These are phyloP conservation scores for Chydorus sphaericus DNA, from an alignment of 2,888 invertebrate species.

Conservation along the genomic window DNA sequence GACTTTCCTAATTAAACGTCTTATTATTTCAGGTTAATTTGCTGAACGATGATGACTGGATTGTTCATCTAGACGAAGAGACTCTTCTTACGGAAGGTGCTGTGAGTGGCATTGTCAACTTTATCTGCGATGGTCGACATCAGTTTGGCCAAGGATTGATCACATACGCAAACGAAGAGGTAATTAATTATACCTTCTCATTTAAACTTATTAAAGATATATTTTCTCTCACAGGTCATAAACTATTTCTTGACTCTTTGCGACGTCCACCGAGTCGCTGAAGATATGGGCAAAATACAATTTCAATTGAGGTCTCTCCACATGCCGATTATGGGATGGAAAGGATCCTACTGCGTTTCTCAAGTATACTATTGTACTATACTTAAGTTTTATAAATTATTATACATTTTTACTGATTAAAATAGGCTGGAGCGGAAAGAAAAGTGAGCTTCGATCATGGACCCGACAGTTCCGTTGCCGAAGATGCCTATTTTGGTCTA, in stretches of 20 bases:
- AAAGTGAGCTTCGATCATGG: constrained; percentile 92
- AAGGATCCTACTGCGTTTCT: constrained; percentile 93
- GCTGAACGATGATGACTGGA: constrained; percentile 78
- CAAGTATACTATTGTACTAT: constrained; percentile 44
- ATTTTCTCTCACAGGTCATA: constrained; percentile 42
- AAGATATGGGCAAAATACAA: constrained; percentile 93
- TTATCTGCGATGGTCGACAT: constrained; percentile 84
- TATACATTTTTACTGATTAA: constrained; percentile 24
- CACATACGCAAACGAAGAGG: constrained; percentile 86
- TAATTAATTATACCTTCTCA: constrained; percentile 1
- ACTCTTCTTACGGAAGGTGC: constrained; percentile 85
- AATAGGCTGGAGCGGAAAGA: constrained; percentile 71
- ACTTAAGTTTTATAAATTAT: background rate
- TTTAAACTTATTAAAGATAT: background rate
- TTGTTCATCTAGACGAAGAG: constrained; percentile 95
- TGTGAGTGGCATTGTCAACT: constrained; percentile 73
- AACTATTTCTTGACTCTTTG: constrained; percentile 94
- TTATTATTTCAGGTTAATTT: constrained; percentile 26
- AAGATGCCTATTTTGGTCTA: constrained; percentile 96
- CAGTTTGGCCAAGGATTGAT: constrained; percentile 92
- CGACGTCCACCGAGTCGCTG: constrained; percentile 87
- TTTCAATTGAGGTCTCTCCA: constrained; percentile 86
- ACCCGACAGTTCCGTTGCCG: constrained; percentile 90
- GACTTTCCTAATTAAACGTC: background rate
- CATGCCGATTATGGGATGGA: constrained; percentile 92